Conservation (phyloP, 1,140 invertebrate genomes). For the Oryctes rhinoceros region DNA sequence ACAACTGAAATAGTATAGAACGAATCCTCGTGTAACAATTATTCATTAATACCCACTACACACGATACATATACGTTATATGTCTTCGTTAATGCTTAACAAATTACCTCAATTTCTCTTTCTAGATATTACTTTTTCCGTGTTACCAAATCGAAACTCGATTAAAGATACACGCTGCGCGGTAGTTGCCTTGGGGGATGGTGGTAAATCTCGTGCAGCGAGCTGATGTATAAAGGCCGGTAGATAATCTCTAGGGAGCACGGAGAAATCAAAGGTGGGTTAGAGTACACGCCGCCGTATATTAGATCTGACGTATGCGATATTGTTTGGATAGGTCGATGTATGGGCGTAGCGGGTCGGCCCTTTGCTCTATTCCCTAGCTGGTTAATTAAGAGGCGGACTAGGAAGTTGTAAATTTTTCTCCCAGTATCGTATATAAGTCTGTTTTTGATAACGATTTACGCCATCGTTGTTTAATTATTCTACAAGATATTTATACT, state of each 20-base stretch:
- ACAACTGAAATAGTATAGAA: too few relatives aligned
- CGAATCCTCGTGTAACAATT: too few relatives aligned
- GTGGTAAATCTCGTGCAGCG: neutral
- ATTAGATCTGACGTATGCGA: constrained; percentile 26
- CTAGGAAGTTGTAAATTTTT: constrained; percentile 33
- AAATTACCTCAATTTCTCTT: neutral
- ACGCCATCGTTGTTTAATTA: neutral
- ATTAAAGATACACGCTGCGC: neutral
- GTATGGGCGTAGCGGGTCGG: neutral
- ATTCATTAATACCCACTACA: too few relatives aligned
- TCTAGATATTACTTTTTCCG: neutral
- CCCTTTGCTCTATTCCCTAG: neutral
- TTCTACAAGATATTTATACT: neutral
- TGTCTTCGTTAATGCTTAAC: neutral
- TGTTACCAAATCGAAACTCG: neutral
- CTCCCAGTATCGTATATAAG: neutral
- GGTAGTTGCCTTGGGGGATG: constrained; percentile 14
- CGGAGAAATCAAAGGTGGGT: constrained; percentile 15
- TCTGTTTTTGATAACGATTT: neutral
- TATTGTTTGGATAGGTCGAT: constrained; percentile 25
- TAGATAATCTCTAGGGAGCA: neutral
- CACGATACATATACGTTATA: too few relatives aligned
- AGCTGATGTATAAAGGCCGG: neutral
- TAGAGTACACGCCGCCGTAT: neutral
- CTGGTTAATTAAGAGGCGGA: constrained; percentile 31